Evolutionary conservation across 2,888 invertebrate genomes (phyloP).

Genomic region (Agriopis marginaria): DNA sequence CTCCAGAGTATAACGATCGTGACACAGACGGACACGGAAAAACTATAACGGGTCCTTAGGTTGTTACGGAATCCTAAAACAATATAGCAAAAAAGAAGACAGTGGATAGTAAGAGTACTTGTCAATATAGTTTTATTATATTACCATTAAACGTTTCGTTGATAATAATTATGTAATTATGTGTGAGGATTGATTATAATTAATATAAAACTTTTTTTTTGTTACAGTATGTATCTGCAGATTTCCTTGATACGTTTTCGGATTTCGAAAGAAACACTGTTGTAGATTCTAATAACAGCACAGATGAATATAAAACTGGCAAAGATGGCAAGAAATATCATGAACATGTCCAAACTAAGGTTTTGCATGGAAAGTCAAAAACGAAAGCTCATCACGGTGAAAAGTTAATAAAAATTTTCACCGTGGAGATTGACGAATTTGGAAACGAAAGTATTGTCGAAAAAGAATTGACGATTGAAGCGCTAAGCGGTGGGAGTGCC

Average conservation of each 20-base stretch:
- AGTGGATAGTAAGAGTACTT: too few species aligned
- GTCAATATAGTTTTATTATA: too few species aligned
- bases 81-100: too few species aligned
- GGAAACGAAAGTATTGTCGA: constrained; percentile 65
- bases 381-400: constrained; percentile 41
- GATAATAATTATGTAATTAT: too few species aligned
- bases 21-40: too few species aligned
- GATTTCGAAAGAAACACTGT: background rate
- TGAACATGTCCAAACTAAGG: background rate
- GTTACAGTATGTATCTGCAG: constrained; percentile 63
- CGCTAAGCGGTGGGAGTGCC: constrained; percentile 1
- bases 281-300: background rate
- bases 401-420: constrained; percentile 53
- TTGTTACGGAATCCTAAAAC: too few species aligned
- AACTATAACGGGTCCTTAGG: too few species aligned
- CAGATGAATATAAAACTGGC: background rate
- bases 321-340: constrained; percentile 7
- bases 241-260: constrained; percentile 42
- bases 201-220: constrained; percentile 6
- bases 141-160: too few species aligned
- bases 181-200: background rate
- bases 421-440: constrained; percentile 54
- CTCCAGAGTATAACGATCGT: too few species aligned
- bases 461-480: constrained; percentile 63
- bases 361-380: constrained; percentile 5